Evolutionary conservation across 2,113 vertebrate genomes (phyloP).

Genomic region (Ailuropoda melanoleuca): DNA sequence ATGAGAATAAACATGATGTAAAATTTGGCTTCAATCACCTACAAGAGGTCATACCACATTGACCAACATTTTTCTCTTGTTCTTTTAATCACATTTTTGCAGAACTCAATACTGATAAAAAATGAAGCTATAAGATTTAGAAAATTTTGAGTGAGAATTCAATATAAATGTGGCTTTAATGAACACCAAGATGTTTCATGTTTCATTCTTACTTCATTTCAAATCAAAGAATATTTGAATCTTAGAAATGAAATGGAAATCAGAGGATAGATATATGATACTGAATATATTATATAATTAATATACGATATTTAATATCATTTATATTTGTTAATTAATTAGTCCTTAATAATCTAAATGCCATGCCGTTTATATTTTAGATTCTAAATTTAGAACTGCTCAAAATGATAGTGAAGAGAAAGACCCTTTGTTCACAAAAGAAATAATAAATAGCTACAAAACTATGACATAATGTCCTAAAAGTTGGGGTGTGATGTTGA

Average conservation of each 20-base stretch:
- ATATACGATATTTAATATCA: background rate
- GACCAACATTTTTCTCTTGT: background rate
- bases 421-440: slow-evolving; percentile 30
- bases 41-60: background rate
- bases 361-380: slow-evolving; percentile 19
- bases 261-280: background rate
- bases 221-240: slow-evolving; percentile 22
- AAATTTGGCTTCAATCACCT: background rate
- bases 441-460: slow-evolving; percentile 52
- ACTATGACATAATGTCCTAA: slow-evolving; percentile 50
- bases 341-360: slow-evolving; percentile 5
- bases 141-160: background rate
- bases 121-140: background rate
- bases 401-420: background rate
- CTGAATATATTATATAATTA: background rate
- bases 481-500: slow-evolving; percentile 28
- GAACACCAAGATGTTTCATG: background rate
- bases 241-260: slow-evolving; percentile 15
- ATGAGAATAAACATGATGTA: slow-evolving; percentile 8
- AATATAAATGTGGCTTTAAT: background rate
- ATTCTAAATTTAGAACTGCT: background rate
- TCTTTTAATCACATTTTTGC: slow-evolving; percentile 23
- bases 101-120: slow-evolving; percentile 14
- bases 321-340: background rate
- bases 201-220: background rate